Percentiles rank a stretch among this genome's conserved stretches.
Conservation (phyloP, 2,113 vertebrate genomes). For the Phrynosoma blainvillii region DNA sequence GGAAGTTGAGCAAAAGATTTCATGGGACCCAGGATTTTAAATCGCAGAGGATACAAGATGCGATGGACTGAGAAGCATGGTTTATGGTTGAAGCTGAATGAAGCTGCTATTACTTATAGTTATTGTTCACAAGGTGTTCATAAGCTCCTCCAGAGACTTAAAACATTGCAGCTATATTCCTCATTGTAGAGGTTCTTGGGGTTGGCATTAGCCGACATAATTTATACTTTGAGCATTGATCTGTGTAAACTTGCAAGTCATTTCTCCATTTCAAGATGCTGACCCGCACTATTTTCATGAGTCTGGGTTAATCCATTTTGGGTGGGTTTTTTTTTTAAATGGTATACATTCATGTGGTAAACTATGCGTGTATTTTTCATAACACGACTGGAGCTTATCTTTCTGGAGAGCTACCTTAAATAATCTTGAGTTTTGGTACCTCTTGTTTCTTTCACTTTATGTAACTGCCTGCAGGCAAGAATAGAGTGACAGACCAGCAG, state of each 20-base stretch:
- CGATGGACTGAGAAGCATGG: neutral
- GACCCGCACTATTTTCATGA: neutral
- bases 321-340: too few relatives aligned
- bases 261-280: neutral
- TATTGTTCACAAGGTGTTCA: too few relatives aligned
- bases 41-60: constrained; percentile 21
- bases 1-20: constrained; percentile 75
- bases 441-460: neutral
- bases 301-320: too few relatives aligned
- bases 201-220: neutral
- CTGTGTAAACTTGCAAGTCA: too few relatives aligned
- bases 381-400: neutral
- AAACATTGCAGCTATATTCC: neutral
- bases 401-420: neutral
- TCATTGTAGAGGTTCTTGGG: neutral
- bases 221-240: neutral
- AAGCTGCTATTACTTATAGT: too few relatives aligned
- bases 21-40: constrained; percentile 95
- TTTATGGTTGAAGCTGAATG: too few relatives aligned
- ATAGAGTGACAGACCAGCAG: neutral
- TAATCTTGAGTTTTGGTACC: neutral
- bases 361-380: neutral
- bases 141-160: neutral
- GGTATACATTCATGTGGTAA: neutral
- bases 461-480: neutral